phyloP scores from a whole-genome alignment of 2,797 vertebrate genomes.

The Hirundo rustica region DNA sequence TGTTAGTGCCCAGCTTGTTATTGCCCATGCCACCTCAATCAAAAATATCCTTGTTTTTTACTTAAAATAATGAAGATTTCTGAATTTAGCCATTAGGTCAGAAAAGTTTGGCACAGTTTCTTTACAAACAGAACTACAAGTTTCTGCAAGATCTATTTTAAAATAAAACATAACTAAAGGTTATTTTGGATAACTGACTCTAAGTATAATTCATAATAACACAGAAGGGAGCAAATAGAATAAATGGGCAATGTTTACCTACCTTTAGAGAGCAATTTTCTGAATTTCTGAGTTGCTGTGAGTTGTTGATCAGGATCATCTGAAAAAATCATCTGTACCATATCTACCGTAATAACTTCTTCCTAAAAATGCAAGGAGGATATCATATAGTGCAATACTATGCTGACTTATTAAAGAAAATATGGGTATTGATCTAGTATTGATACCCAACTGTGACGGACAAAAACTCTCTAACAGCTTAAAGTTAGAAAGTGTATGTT shows the following conservation, averaged over 20 bases:
- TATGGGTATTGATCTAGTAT: too few relatives aligned
- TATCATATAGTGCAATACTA: not conserved
- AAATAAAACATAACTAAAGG: not conserved
- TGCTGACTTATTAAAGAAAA: too few relatives aligned
- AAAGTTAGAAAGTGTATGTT: too few relatives aligned
- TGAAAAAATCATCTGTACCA: slow-evolving; percentile 93
- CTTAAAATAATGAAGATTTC: slow-evolving; percentile 25
- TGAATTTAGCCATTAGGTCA: not conserved
- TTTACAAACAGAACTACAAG: not conserved
- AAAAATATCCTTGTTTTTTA: slow-evolving; percentile 10
- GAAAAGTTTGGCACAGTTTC: not conserved
- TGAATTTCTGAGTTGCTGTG: slow-evolving; percentile 90
- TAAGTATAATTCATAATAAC: not conserved
- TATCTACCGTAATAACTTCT: slow-evolving; percentile 88
- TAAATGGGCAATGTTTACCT: not conserved
- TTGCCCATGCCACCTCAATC: not conserved
- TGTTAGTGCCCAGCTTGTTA: not conserved
- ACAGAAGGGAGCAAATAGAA: not conserved
- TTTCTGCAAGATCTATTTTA: not conserved
- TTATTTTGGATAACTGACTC: not conserved
- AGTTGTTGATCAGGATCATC: slow-evolving; percentile 89
- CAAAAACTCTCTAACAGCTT: too few relatives aligned
- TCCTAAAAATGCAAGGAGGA: slow-evolving; percentile 77
- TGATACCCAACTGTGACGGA: too few relatives aligned
- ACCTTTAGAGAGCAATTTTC: slow-evolving; percentile 94